These are phyloP conservation scores for Magallana nippona DNA, from an alignment of 2,888 invertebrate genomes.

Conservation along the genomic window DNA sequence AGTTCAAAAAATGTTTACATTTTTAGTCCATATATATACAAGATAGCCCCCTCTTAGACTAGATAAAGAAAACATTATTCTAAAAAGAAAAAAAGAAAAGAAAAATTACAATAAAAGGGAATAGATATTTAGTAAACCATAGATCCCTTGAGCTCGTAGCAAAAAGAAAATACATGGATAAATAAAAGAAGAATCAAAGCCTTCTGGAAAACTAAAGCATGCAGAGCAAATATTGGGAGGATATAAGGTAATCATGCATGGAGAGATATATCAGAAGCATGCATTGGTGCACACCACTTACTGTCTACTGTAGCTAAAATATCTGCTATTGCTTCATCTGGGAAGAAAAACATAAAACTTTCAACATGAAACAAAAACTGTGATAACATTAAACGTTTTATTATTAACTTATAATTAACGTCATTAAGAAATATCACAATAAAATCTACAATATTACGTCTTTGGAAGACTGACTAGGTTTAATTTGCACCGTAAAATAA, in stretches of 20 bases:
- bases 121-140: too few species aligned
- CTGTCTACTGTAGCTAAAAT: slow-evolving; percentile 33
- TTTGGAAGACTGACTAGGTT: slow-evolving; percentile 32
- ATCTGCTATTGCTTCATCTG: slow-evolving; percentile 22
- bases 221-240: too few species aligned
- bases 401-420: neutral
- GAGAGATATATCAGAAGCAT: neutral
- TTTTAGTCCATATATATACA: too few species aligned
- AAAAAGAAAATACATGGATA: too few species aligned
- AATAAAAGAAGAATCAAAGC: too few species aligned
- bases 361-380: neutral
- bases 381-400: neutral
- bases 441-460: slow-evolving; percentile 1
- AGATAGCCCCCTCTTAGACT: too few species aligned
- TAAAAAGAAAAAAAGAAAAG: too few species aligned
- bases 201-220: too few species aligned
- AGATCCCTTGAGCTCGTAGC: too few species aligned
- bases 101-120: too few species aligned
- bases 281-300: slow-evolving; percentile 8
- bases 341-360: neutral
- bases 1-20: too few species aligned
- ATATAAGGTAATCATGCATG: slow-evolving; percentile 1
- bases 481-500: slow-evolving; percentile 5
- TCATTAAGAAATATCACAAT: neutral
- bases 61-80: too few species aligned